phyloP scores from a whole-genome alignment of 1,140 invertebrate genomes.

The Hycleus cichorii region DNA sequence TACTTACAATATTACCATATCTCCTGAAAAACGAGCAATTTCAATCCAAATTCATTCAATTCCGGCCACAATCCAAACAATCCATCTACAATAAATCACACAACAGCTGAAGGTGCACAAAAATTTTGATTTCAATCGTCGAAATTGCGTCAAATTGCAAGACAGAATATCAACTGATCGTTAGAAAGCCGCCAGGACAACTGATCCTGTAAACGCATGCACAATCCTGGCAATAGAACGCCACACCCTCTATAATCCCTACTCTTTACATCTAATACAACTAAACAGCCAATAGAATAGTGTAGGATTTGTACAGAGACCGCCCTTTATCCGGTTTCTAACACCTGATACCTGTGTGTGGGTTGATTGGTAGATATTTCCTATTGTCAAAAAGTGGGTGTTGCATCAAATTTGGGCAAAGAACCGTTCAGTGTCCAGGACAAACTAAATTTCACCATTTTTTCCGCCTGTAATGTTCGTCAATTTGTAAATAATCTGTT shows the following conservation, averaged over 20 bases:
- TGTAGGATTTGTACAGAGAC: neutral
- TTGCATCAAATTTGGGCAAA: constrained; percentile 1
- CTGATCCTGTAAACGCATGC: constrained; percentile 17
- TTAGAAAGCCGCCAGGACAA: constrained; percentile 23
- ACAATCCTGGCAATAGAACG: constrained; percentile 20
- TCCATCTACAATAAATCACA: neutral
- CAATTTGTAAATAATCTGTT: too few species aligned
- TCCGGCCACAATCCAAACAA: neutral
- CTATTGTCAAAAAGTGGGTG: constrained; percentile 6
- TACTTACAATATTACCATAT: constrained; percentile 41
- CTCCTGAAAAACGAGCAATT: constrained; percentile 17
- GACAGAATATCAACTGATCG: constrained; percentile 11
- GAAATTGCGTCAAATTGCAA: constrained; percentile 2
- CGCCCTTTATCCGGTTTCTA: constrained; percentile 20
- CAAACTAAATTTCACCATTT: too few species aligned
- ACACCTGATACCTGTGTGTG: constrained; percentile 22
- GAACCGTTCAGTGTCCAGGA: too few species aligned
- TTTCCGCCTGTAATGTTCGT: too few species aligned
- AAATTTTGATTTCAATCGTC: neutral
- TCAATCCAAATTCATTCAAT: neutral
- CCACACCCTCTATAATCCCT: constrained; percentile 26
- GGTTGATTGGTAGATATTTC: constrained; percentile 15
- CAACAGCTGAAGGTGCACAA: too few species aligned
- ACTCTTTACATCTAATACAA: constrained; percentile 17
- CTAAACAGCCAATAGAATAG: constrained; percentile 22